These are phyloP conservation scores for Sycophaga agraensis DNA, from an alignment of 1,140 invertebrate species.

Conservation along the genomic window DNA sequence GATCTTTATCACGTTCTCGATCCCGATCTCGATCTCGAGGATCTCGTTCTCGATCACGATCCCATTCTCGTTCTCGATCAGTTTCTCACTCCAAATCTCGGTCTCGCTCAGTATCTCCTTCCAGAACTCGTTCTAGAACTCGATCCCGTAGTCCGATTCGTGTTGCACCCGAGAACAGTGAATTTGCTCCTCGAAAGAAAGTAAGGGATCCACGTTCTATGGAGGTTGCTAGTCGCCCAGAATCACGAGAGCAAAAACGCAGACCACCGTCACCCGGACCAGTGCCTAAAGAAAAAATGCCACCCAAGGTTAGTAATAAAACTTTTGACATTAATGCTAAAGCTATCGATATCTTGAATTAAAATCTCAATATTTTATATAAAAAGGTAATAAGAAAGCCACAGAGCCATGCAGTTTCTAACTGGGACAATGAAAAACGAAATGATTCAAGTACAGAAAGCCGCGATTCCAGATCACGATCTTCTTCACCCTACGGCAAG, in stretches of 20 bases:
- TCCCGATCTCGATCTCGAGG: not conserved
- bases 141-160: not conserved
- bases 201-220: not conserved
- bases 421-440: constrained; percentile 33
- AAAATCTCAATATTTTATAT: constrained; percentile 3
- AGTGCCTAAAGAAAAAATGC: constrained; percentile 4
- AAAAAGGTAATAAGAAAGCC: constrained; percentile 14
- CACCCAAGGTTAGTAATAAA: constrained; percentile 5
- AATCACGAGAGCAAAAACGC: constrained; percentile 13
- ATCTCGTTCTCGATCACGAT: constrained; percentile 1
- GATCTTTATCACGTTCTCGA: not conserved
- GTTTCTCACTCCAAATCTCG: not conserved
- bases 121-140: not conserved
- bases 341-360: too few relatives aligned
- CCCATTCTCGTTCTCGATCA: constrained; percentile 2
- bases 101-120: constrained; percentile 9
- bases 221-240: constrained; percentile 1
- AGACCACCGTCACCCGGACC: constrained; percentile 15
- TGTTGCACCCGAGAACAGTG: too few relatives aligned
- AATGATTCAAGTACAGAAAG: constrained; percentile 16
- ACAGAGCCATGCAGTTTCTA: not conserved
- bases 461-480: constrained; percentile 11
- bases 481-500: not conserved
- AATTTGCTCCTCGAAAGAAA: constrained; percentile 1
- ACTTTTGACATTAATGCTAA: not conserved